These are phyloP conservation scores for Augochlora pura DNA, from an alignment of 1,140 invertebrate species.

Conservation along the genomic window DNA sequence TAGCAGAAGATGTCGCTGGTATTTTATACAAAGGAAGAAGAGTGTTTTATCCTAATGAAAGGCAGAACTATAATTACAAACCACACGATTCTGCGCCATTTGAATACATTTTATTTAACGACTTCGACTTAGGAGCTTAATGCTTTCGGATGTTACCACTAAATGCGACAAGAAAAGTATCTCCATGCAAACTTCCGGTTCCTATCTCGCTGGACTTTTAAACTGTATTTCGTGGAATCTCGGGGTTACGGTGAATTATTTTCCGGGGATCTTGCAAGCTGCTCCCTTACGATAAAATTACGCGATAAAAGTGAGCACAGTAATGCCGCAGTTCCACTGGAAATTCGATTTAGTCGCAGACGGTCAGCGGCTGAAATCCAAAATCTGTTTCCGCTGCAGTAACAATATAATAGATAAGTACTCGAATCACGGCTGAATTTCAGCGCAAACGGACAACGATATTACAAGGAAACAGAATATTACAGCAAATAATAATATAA, in stretches of 20 bases:
- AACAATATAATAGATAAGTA: too few relatives aligned
- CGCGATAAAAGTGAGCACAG: not conserved
- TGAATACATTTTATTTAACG: too few relatives aligned
- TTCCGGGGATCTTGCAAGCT: slow-evolving; percentile 16
- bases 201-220: not conserved
- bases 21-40: too few relatives aligned
- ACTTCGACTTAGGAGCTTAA: too few relatives aligned
- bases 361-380: not conserved
- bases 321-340: slow-evolving; percentile 1
- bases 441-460: too few relatives aligned
- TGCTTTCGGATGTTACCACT: too few relatives aligned
- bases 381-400: not conserved
- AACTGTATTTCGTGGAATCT: slow-evolving; percentile 4
- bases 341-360: slow-evolving; percentile 10
- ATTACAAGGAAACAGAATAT: not conserved
- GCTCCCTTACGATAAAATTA: slow-evolving; percentile 1
- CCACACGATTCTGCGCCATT: too few relatives aligned
- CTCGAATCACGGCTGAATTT: too few relatives aligned
- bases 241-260: not conserved
- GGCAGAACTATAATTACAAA: too few relatives aligned
- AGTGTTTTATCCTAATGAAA: too few relatives aligned
- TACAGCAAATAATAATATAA: slow-evolving; percentile 10
- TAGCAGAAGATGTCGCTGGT: too few relatives aligned
- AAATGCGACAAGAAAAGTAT: not conserved
- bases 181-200: not conserved